Percentiles rank a stretch among this genome's conserved stretches.
Evolutionary conservation across 2,888 invertebrate genomes (phyloP).

Genomic region (Andricus curvator): DNA sequence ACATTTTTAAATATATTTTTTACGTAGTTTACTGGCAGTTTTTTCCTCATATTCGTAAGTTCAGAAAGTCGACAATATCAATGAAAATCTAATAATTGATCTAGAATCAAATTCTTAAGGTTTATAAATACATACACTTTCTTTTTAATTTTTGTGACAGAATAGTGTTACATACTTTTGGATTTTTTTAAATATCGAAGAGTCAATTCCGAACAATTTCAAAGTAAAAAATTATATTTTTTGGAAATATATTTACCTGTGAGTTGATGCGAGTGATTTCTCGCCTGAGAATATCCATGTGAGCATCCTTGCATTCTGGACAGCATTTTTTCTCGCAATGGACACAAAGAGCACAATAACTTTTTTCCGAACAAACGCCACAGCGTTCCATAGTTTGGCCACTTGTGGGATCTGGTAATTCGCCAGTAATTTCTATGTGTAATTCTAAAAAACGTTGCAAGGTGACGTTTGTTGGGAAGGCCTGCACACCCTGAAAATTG

Average conservation of each 20-base stretch:
- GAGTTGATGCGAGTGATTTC: constrained; percentile 94
- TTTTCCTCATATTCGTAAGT: not conserved
- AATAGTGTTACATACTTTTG: too few species aligned
- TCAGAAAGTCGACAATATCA: not conserved
- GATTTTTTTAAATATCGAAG: too few species aligned
- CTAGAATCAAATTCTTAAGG: too few species aligned
- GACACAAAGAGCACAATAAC: constrained; percentile 91
- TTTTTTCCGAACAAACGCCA: constrained; percentile 95
- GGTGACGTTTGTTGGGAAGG: constrained; percentile 97
- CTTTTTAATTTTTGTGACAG: too few species aligned
- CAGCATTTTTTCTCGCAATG: constrained; percentile 99
- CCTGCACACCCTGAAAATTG: constrained; percentile 81
- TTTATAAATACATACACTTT: too few species aligned
- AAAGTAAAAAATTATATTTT: not conserved
- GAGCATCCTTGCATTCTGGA: constrained; percentile 96
- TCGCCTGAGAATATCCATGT: constrained; percentile 95
- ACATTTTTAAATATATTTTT: constrained; percentile 4
- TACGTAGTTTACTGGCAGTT: not conserved
- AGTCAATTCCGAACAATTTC: too few species aligned
- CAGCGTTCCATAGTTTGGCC: constrained; percentile 96
- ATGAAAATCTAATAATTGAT: not conserved
- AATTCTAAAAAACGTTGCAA: constrained; percentile 96
- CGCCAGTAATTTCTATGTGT: constrained; percentile 95
- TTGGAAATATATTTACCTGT: constrained; percentile 80
- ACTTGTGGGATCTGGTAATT: constrained; percentile 93